Conservation (phyloP, 2,113 vertebrate genomes). For the Benitochromis conjunctus region DNA sequence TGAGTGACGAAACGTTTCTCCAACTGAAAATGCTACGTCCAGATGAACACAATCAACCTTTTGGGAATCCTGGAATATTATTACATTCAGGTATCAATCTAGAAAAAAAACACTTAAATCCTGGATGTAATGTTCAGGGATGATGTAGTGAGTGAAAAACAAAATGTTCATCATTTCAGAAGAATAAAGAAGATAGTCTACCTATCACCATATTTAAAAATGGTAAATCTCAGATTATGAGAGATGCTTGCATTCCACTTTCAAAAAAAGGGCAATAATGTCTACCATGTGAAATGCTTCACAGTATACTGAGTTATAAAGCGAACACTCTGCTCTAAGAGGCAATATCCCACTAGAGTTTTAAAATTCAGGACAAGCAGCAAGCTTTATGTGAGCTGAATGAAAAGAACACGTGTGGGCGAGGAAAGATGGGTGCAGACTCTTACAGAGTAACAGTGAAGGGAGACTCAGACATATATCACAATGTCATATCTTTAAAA, state of each 20-base stretch:
- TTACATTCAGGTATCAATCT: neutral
- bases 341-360: neutral
- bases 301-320: neutral
- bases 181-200: neutral
- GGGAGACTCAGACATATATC: neutral
- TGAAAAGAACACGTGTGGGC: neutral
- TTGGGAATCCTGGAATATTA: neutral
- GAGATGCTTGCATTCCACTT: neutral
- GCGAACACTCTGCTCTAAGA: neutral
- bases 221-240: neutral
- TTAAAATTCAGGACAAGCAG: conserved; percentile 19
- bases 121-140: neutral
- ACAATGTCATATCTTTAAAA: neutral
- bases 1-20: too few relatives aligned
- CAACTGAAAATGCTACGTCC: too few relatives aligned
- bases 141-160: neutral
- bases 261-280: neutral
- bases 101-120: neutral
- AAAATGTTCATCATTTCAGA: neutral
- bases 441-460: neutral
- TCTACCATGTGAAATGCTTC: neutral
- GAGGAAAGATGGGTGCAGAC: neutral
- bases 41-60: too few relatives aligned
- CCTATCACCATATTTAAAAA: neutral
- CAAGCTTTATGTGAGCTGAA: neutral